Percentiles rank a stretch among this genome's conserved stretches.
These are phyloP conservation scores for Prosopocoilus inquinatus DNA, from an alignment of 2,888 invertebrate species.

Conservation along the genomic window DNA sequence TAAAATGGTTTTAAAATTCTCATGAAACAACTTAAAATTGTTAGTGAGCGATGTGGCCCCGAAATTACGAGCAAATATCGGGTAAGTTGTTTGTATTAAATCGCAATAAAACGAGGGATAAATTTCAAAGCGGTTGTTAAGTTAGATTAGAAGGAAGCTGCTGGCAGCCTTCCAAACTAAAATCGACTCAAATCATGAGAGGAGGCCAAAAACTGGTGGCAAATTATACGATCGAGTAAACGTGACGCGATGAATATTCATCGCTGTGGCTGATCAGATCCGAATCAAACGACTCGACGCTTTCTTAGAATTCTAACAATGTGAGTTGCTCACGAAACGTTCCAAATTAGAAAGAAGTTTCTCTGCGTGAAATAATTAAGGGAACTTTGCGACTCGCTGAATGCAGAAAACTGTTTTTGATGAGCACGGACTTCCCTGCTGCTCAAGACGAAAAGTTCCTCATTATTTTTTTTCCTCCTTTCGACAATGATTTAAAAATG, in stretches of 20 bases:
- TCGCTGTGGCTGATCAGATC: constrained; percentile 30
- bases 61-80: background rate
- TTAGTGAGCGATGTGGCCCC: no score
- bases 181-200: background rate
- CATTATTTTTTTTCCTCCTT: background rate
- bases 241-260: constrained; percentile 28
- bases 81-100: background rate
- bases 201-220: background rate
- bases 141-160: constrained; percentile 4
- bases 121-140: background rate
- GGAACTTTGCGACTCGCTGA: constrained; percentile 25
- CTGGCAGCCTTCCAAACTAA: background rate
- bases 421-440: background rate
- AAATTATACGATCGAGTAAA: constrained; percentile 3
- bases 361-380: constrained; percentile 24
- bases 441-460: background rate
- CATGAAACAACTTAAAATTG: no score
- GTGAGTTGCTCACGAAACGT: constrained; percentile 23
- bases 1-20: no score
- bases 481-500: background rate
- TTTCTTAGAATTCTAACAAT: constrained; percentile 28
- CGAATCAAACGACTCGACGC: constrained; percentile 31
- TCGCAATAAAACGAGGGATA: background rate
- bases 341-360: constrained; percentile 26
- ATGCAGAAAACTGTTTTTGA: constrained; percentile 16